Conservation (phyloP, 2,113 vertebrate species). For the Aix galericulata region DNA sequence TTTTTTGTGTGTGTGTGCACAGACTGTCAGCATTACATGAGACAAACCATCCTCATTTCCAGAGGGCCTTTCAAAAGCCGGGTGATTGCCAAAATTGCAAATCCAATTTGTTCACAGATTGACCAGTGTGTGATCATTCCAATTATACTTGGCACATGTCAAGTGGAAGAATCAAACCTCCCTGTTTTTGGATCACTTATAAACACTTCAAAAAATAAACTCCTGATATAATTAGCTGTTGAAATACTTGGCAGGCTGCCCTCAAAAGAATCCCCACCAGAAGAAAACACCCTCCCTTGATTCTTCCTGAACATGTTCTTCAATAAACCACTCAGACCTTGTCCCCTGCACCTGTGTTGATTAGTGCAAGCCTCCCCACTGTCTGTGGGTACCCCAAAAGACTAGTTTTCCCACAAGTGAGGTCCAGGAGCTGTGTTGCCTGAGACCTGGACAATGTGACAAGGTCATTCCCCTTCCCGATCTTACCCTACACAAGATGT, state of each 20-base stretch:
- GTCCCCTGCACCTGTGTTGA: conserved; percentile 24
- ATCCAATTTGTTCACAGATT: conserved; percentile 63
- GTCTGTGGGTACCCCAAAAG: conserved; percentile 39
- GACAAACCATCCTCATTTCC: conserved; percentile 50
- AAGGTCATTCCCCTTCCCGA: neutral
- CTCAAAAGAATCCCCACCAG: conserved; percentile 16
- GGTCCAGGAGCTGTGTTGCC: conserved; percentile 1
- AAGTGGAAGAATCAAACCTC: conserved; percentile 68
- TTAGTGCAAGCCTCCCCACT: conserved; percentile 34
- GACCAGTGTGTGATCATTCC: conserved; percentile 59
- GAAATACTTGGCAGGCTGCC: conserved; percentile 54
- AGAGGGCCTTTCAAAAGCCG: conserved; percentile 51
- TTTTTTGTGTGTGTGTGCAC: neutral
- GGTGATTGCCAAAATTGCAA: conserved; percentile 47
- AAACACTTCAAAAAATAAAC: conserved; percentile 74
- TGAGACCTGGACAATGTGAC: neutral
- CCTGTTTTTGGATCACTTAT: conserved; percentile 61
- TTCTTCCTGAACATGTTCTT: neutral
- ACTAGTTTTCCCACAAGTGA: conserved; percentile 39
- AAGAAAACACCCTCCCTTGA: conserved; percentile 15
- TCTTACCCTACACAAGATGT: neutral
- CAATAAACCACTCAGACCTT: neutral
- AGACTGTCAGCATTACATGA: conserved; percentile 29
- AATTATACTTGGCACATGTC: conserved; percentile 67
- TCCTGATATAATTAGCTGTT: conserved; percentile 57